Evolutionary conservation across 2,888 invertebrate genomes (phyloP), one percentile per base, ranked within the genome.

Genomic region (Lasioglossum pauxillum): DNA sequence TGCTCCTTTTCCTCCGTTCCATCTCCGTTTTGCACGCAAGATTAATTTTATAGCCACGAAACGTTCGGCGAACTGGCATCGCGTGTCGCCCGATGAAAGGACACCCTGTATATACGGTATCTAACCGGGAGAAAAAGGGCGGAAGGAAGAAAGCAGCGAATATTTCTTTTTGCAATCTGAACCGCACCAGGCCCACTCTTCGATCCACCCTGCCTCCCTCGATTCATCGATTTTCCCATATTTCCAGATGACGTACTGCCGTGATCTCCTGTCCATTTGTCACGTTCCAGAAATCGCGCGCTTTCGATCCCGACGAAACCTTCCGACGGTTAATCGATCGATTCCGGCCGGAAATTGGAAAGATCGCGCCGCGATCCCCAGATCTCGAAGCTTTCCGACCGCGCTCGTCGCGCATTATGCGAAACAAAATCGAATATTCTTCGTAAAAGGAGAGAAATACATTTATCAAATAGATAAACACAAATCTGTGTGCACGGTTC

Each of bases 11-110:
- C 75, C 82, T 73, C 82, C 80, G 80, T 75, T 88, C 86, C 91
- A 87, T 88, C 89, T 86, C 86, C 90, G 88, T 90, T 91, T 88
- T 85, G 84, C 90, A 88, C 90, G 91, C 89, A 85, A 90, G 90
- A 90, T 91, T 91, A 90, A 91, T 92, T 92, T 89, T 88, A 92
- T 88, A 86, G 86, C 86, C 85, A 78, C 81, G 85, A 80, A 90
- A 75, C 86, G 82, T 83, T 85, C 84, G 73, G 82, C 82, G 81
- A 76, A 81, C 87, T 75, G 83, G 85, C 82, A 86, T 90, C 83
- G 89, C 89, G 89, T 89, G 89, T 84, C 89, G 84, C 80, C 49
- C 87, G 88, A 88, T 87, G 88, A 87, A 87, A 78, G 88, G 87
- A 88, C 88, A 87, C 84, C 75, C 87, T 78, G 87, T 87, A 76